A percentile compares a stretch with the other conserved stretches of the same genome.
These are phyloP conservation scores for Agriopis leucophaearia DNA, from an alignment of 2,888 invertebrate genomes.

Conservation along the genomic window DNA sequence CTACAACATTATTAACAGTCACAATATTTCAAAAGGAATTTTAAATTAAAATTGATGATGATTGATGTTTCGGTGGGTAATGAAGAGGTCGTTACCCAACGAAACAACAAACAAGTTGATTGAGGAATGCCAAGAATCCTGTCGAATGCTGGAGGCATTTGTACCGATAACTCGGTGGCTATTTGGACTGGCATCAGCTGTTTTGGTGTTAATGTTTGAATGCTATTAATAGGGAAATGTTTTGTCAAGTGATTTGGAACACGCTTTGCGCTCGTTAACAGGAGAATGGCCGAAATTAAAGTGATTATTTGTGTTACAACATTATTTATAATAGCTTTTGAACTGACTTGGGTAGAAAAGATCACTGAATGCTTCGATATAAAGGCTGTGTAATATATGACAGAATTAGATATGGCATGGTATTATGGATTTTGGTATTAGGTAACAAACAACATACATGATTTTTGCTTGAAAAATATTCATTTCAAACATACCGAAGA, in stretches of 20 bases:
- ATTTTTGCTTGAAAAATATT: not conserved
- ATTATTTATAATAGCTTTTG: not conserved
- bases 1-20: not conserved
- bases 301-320: slow-evolving; percentile 1
- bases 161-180: slow-evolving; percentile 4
- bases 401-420: not conserved
- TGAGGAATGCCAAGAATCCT: slow-evolving; percentile 10
- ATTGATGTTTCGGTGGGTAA: too few species aligned
- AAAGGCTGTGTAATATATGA: not conserved
- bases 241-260: slow-evolving; percentile 26
- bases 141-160: not conserved
- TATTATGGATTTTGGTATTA: not conserved
- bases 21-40: not conserved
- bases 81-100: too few species aligned
- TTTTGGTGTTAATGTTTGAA: slow-evolving; percentile 23
- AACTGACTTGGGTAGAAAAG: not conserved
- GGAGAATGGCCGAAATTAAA: slow-evolving; percentile 26
- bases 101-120: not conserved
- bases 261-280: slow-evolving; percentile 19
- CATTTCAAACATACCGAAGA: slow-evolving; percentile 6
- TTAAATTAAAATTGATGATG: not conserved
- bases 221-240: slow-evolving; percentile 23
- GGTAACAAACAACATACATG: too few species aligned
- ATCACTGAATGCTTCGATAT: not conserved
- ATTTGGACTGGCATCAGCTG: slow-evolving; percentile 25